These are phyloP conservation scores for Mechanitis messenoides DNA, from an alignment of 2,888 invertebrate species.

Conservation along the genomic window DNA sequence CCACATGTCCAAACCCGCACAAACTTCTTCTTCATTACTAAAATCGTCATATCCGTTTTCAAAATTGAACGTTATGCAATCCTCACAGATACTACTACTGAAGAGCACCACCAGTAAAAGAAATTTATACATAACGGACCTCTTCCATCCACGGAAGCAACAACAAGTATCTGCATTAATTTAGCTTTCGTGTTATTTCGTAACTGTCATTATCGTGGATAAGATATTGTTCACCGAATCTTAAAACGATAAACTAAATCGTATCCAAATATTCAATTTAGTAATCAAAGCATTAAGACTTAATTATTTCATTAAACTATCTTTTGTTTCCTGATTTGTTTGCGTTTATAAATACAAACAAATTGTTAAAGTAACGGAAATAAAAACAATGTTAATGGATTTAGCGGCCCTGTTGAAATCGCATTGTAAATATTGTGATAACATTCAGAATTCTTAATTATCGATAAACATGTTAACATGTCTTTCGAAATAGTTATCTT, in stretches of 20 bases:
- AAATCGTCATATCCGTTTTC: slow-evolving; percentile 35
- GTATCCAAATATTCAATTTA: slow-evolving; percentile 19
- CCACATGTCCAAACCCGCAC: slow-evolving; percentile 38
- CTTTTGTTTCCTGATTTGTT: neutral
- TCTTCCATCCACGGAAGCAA: slow-evolving; percentile 7
- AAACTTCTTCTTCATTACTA: slow-evolving; percentile 31
- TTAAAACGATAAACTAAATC: slow-evolving; percentile 22
- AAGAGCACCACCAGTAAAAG: slow-evolving; percentile 14
- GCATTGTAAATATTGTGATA: no score
- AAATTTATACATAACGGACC: neutral
- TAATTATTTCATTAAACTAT: slow-evolving; percentile 4
- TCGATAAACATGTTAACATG: no score
- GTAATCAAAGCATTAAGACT: slow-evolving; percentile 14
- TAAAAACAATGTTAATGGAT: no score
- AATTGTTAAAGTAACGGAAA: neutral
- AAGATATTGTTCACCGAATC: slow-evolving; percentile 33
- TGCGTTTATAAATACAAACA: neutral
- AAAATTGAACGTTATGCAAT: slow-evolving; percentile 45
- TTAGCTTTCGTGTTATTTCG: slow-evolving; percentile 30
- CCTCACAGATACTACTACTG: slow-evolving; percentile 20
- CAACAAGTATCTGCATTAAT: slow-evolving; percentile 26
- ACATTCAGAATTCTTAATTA: no score
- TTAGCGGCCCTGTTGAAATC: no score
- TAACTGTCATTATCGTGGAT: slow-evolving; percentile 34
- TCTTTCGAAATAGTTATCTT: neutral